Percentiles rank a stretch among this genome's conserved stretches.
Conservation (phyloP, 2,888 invertebrate genomes). For the Nebria brevicollis region DNA sequence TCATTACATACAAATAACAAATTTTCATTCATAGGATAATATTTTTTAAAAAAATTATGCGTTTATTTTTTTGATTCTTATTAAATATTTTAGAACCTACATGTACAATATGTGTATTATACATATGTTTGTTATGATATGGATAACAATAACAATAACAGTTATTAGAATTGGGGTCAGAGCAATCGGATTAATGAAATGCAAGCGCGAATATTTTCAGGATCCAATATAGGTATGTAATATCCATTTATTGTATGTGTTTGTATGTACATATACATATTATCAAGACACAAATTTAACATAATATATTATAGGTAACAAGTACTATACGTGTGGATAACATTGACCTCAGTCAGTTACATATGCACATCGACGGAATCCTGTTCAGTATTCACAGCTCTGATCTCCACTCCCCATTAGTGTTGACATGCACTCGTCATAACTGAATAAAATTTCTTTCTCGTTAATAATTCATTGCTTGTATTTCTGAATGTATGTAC, state of each 20-base stretch:
- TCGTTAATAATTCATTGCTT: conserved; percentile 40
- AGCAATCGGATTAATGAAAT: no score
- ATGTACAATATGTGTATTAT: no score
- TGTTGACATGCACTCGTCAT: conserved; percentile 24
- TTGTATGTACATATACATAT: background rate
- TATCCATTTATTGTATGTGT: background rate
- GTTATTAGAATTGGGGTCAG: no score
- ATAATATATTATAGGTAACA: background rate
- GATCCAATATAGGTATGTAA: no score
- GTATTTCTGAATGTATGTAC: conserved; percentile 16
- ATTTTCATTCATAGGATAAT: no score
- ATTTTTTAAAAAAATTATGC: no score
- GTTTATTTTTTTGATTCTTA: no score
- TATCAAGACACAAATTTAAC: background rate
- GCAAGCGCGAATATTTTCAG: no score
- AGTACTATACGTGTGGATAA: background rate
- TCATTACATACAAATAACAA: no score
- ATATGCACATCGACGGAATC: conserved; percentile 6
- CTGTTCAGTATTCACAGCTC: conserved; percentile 15
- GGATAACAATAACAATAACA: no score
- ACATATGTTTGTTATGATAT: no score
- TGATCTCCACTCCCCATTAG: conserved; percentile 10
- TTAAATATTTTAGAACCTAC: no score
- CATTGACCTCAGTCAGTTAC: background rate
- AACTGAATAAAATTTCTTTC: conserved; percentile 42